Percentiles rank a stretch among this genome's conserved stretches.
Conservation (phyloP, 2,113 vertebrate species). For the Ovibos moschatus region DNA sequence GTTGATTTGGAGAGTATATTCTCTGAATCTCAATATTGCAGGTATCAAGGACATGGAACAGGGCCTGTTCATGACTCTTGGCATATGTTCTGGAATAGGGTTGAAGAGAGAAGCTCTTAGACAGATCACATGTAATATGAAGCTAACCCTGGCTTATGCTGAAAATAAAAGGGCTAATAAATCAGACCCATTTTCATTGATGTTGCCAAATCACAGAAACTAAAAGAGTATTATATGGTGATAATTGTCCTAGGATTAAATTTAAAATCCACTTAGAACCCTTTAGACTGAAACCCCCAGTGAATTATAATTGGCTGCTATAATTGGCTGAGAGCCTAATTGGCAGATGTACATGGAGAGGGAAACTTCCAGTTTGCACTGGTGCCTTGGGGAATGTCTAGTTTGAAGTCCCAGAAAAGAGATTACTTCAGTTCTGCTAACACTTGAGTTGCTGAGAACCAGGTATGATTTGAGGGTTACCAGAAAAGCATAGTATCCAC, state of each 20-base stretch:
- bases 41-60: not conserved
- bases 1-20: not conserved
- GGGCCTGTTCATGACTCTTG: not conserved
- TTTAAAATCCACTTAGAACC: constrained; percentile 36
- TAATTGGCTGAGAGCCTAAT: constrained; percentile 6
- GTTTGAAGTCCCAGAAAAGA: not conserved
- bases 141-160: not conserved
- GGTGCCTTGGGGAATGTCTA: not conserved
- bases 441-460: not conserved
- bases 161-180: constrained; percentile 4
- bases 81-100: not conserved
- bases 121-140: not conserved
- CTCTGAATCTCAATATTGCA: not conserved
- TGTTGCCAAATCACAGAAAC: constrained; percentile 41
- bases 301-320: constrained; percentile 13
- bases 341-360: not conserved
- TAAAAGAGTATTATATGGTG: not conserved
- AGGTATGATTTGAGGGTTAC: not conserved
- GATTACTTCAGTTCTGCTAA: not conserved
- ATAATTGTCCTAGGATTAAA: constrained; percentile 42
- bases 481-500: not conserved
- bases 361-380: not conserved
- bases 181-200: not conserved
- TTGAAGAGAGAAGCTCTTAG: not conserved
- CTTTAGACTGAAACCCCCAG: not conserved